Percentiles rank a stretch among this genome's conserved stretches.
Evolutionary conservation across 2,888 invertebrate genomes (phyloP).

Genomic region (Helleia helle): DNA sequence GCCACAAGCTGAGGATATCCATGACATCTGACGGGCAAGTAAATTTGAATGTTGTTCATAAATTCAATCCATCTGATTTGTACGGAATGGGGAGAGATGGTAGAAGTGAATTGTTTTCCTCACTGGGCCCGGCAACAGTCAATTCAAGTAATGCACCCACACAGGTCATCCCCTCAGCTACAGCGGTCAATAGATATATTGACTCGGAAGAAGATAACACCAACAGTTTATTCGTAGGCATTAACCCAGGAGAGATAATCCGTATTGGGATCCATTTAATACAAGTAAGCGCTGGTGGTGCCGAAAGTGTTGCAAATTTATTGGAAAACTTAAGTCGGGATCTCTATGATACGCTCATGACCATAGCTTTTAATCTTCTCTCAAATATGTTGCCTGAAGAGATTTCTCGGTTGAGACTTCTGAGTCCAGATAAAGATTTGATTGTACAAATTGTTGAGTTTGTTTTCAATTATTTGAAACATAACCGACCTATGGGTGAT

Average conservation of each 20-base stretch:
- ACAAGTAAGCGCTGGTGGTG: conserved; percentile 46
- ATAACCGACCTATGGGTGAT: conserved; percentile 49
- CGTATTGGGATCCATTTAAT: conserved; percentile 47
- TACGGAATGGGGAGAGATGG: conserved; percentile 41
- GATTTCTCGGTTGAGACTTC: conserved; percentile 41
- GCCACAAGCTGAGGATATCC: conserved; percentile 60
- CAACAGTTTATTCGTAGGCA: conserved; percentile 37
- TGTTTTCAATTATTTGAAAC: conserved; percentile 57
- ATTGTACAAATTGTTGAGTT: conserved; percentile 55
- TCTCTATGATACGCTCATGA: conserved; percentile 51
- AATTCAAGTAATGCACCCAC: conserved; percentile 40
- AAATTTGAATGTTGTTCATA: conserved; percentile 55
- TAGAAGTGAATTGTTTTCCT: conserved; percentile 42
- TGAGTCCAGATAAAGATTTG: conserved; percentile 57
- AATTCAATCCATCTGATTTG: conserved; percentile 51
- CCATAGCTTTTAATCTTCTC: conserved; percentile 47
- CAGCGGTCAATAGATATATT: conserved; percentile 31
- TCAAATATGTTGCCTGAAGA: conserved; percentile 47
- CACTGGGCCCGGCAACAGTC: conserved; percentile 42
- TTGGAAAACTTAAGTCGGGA: conserved; percentile 53
- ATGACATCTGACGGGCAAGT: conserved; percentile 61
- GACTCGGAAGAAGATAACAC: conserved; percentile 30
- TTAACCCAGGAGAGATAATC: conserved; percentile 55
- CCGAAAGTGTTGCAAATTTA: conserved; percentile 45
- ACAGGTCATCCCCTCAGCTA: conserved; percentile 29